A percentile compares a stretch with the other conserved stretches of the same genome.
These are phyloP conservation scores for Crossocerus cetratus DNA, from an alignment of 2,888 invertebrate genomes.

Conservation along the genomic window DNA sequence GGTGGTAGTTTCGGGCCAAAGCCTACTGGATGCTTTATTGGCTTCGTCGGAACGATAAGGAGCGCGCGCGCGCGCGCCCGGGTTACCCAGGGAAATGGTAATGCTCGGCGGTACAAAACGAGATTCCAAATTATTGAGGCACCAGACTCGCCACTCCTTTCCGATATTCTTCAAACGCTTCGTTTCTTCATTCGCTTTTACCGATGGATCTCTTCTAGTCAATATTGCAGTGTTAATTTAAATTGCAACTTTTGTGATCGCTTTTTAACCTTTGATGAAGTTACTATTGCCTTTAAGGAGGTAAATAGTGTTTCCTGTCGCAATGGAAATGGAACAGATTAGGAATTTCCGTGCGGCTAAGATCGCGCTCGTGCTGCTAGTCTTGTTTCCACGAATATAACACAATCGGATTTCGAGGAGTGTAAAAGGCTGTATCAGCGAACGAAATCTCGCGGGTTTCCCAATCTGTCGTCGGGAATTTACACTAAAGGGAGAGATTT, in stretches of 20 bases:
- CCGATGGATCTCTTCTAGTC: neutral
- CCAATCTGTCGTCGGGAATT: constrained; percentile 58
- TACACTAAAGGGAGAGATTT: constrained; percentile 39
- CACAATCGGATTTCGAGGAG: constrained; percentile 68
- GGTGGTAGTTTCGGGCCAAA: constrained; percentile 43
- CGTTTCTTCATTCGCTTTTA: neutral
- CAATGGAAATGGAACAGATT: constrained; percentile 12
- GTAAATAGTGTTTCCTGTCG: neutral
- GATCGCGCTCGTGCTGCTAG: constrained; percentile 14
- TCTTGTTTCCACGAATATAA: constrained; percentile 31
- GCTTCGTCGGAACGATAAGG: constrained; percentile 46
- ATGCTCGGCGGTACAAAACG: constrained; percentile 14
- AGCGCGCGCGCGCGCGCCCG: constrained; percentile 11
- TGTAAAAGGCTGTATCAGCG: constrained; percentile 67
- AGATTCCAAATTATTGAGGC: constrained; percentile 17
- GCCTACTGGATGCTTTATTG: constrained; percentile 55
- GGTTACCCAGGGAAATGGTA: constrained; percentile 44
- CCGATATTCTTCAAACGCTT: neutral
- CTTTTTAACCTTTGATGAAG: too few species aligned
- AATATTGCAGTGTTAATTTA: neutral
- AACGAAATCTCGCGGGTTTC: constrained; percentile 60
- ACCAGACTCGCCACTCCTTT: neutral
- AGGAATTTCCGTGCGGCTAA: neutral
- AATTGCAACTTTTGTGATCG: too few species aligned
- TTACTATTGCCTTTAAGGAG: too few species aligned